phyloP scores from a whole-genome alignment of 2,113 vertebrate species.

The Gadus macrocephalus region DNA sequence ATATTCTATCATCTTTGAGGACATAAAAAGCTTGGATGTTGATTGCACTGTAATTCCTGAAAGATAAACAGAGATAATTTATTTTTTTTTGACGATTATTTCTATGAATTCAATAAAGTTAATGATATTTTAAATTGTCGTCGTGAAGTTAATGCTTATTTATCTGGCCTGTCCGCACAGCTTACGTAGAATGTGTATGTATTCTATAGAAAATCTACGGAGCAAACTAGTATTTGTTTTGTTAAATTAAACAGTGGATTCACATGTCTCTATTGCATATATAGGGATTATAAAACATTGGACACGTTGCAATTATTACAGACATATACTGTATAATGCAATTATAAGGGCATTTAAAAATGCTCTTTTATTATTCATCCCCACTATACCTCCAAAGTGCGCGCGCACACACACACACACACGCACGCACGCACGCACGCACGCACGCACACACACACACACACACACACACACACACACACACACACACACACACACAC shows the following conservation, averaged over 20 bases:
- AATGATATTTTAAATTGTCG: constrained; percentile 6
- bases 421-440: too few relatives aligned
- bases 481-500: too few relatives aligned
- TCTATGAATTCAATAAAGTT: not conserved
- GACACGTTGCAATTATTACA: not conserved
- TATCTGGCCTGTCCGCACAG: constrained; percentile 5
- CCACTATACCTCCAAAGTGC: too few relatives aligned
- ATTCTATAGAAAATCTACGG: not conserved
- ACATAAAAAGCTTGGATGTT: not conserved
- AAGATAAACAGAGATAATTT: not conserved
- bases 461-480: too few relatives aligned
- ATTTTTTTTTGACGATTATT: constrained; percentile 40
- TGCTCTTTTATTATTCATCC: too few relatives aligned
- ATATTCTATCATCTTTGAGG: not conserved
- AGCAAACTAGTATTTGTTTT: not conserved
- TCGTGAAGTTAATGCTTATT: not conserved
- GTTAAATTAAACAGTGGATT: not conserved
- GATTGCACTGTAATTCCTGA: not conserved
- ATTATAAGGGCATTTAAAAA: not conserved
- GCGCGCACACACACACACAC: too few relatives aligned
- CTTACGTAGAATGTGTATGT: not conserved
- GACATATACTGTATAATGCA: not conserved
- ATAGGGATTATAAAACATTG: not conserved
- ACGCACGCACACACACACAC: too few relatives aligned
- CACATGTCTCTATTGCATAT: not conserved